A percentile compares a stretch with the other conserved stretches of the same genome.
These are phyloP conservation scores for Dinomys branickii DNA, from an alignment of 2,113 vertebrate species.

Conservation along the genomic window DNA sequence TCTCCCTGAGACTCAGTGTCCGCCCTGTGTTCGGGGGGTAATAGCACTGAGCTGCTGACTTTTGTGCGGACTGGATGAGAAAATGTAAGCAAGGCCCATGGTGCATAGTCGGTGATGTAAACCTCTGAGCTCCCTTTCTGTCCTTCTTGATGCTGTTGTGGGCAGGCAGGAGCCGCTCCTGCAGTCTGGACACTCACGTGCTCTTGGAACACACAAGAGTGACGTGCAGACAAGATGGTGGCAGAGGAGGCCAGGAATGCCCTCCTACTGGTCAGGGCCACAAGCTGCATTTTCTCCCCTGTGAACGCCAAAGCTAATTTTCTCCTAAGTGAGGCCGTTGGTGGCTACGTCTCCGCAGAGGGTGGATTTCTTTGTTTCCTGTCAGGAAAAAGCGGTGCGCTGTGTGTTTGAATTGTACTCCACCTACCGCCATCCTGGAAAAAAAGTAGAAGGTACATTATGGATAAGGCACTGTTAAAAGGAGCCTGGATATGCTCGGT, in stretches of 20 bases:
- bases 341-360: background rate
- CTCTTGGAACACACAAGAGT: background rate
- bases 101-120: background rate
- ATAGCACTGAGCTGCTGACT: background rate
- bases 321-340: background rate
- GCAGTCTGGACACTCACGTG: background rate
- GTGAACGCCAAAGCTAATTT: background rate
- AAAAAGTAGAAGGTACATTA: too few relatives aligned
- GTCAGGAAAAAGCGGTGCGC: conserved; percentile 19
- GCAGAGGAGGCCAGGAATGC: background rate
- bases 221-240: fast-evolving
- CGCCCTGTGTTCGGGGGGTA: background rate
- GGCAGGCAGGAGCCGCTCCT: background rate
- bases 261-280: background rate
- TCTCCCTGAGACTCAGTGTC: background rate
- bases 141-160: background rate
- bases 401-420: background rate
- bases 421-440: background rate
- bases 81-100: too few relatives aligned
- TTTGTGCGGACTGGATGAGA: background rate
- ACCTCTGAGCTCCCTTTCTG: background rate
- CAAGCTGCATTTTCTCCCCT: background rate
- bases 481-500: background rate
- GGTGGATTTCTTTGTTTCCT: background rate
- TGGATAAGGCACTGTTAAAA: background rate